A percentile compares a stretch with the other conserved stretches of the same genome.
Evolutionary conservation across 2,888 invertebrate genomes (phyloP).

Genomic region (Meiosimyza decipiens): DNA sequence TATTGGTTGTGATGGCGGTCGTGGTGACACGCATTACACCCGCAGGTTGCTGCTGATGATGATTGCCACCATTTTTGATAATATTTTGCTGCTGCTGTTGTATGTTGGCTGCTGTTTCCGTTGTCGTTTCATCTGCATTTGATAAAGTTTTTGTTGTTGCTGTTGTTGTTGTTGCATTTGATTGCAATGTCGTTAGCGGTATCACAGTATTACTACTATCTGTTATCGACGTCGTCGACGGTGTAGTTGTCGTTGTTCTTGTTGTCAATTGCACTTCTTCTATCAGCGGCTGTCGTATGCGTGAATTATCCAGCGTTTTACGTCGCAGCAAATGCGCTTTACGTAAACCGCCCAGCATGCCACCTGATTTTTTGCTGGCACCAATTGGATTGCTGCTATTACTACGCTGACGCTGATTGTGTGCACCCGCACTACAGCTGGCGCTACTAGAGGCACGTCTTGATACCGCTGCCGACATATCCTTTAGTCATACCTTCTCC

Average conservation of each 20-base stretch:
- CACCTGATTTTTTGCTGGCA: constrained; percentile 46
- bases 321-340: constrained; percentile 60
- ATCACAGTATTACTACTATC: background rate
- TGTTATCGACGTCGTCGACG: background rate
- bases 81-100: constrained; percentile 41
- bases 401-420: constrained; percentile 45
- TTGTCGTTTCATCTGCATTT: constrained; percentile 34
- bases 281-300: constrained; percentile 63
- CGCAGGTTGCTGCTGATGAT: background rate
- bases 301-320: constrained; percentile 59
- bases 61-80: constrained; percentile 43
- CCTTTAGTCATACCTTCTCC: constrained; percentile 85
- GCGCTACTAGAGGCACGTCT: constrained; percentile 59
- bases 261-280: constrained; percentile 52
- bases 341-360: constrained; percentile 53
- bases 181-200: constrained; percentile 32
- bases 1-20: constrained; percentile 44
- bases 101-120: constrained; percentile 35
- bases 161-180: constrained; percentile 25
- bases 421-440: constrained; percentile 38
- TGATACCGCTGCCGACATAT: constrained; percentile 55
- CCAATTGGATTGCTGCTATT: constrained; percentile 42
- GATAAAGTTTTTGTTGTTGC: constrained; percentile 8
- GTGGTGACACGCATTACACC: constrained; percentile 53
- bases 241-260: constrained; percentile 34